A percentile compares a stretch with the other conserved stretches of the same genome.
Conservation (phyloP, 2,888 invertebrate genomes). For the Tineola bisselliella region DNA sequence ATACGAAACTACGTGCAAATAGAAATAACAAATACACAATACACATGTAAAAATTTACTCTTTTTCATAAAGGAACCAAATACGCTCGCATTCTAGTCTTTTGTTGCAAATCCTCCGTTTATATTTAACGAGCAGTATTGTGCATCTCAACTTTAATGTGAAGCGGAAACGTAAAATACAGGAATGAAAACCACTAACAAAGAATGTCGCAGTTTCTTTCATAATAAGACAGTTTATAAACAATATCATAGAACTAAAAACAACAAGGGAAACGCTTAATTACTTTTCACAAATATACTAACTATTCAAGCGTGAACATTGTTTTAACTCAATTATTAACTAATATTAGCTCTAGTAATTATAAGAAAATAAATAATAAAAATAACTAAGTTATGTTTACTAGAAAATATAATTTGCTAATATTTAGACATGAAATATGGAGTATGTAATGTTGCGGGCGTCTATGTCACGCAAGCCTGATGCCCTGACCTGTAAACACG, state of each 20-base stretch:
- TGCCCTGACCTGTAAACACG: constrained; percentile 8
- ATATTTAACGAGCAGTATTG: background rate
- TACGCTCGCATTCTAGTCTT: background rate
- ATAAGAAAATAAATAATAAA: background rate
- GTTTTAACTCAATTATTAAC: too few species aligned
- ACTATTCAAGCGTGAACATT: too few species aligned
- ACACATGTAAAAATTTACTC: too few species aligned
- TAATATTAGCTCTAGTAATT: too few species aligned
- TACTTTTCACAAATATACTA: too few species aligned
- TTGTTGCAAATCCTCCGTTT: background rate
- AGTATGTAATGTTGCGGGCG: background rate
- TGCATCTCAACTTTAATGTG: background rate
- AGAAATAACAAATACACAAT: too few species aligned
- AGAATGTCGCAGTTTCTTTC: background rate
- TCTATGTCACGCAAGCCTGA: constrained; percentile 7
- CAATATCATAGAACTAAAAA: too few species aligned
- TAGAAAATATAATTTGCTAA: background rate
- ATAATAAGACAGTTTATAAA: background rate
- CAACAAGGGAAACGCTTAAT: too few species aligned
- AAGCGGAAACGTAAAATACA: background rate
- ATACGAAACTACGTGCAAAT: too few species aligned
- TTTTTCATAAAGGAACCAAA: too few species aligned
- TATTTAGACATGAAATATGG: constrained; percentile 9
- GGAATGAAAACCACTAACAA: background rate
- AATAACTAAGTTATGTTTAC: background rate